phyloP scores from a whole-genome alignment of 2,888 invertebrate species.

The Drosophila helvetica region DNA sequence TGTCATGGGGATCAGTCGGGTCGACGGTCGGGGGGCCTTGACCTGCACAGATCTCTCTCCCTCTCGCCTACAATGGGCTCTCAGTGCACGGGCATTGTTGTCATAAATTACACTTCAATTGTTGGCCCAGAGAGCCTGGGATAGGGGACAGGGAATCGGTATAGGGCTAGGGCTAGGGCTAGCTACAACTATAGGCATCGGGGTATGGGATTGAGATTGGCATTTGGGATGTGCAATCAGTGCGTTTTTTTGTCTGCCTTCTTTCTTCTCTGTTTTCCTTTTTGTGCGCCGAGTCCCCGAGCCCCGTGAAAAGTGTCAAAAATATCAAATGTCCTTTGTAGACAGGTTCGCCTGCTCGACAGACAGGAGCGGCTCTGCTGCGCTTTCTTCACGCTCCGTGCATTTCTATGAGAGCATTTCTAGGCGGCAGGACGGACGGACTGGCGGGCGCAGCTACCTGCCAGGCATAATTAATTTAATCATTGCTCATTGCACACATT shows the following conservation, averaged over 20 bases:
- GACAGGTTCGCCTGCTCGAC: slow-evolving; percentile 36
- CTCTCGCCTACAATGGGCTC: slow-evolving; percentile 11
- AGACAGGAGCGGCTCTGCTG: slow-evolving; percentile 5
- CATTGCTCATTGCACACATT: slow-evolving; percentile 71
- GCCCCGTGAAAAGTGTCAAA: slow-evolving; percentile 64
- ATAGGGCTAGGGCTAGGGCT: background rate
- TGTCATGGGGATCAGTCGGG: slow-evolving; percentile 64
- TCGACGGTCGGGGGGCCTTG: slow-evolving; percentile 46
- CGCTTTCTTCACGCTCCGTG: slow-evolving; percentile 60
- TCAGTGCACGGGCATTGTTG: slow-evolving; percentile 62
- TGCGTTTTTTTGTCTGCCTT: slow-evolving; percentile 43
- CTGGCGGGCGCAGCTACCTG: too few relatives aligned
- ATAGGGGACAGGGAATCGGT: slow-evolving; percentile 5
- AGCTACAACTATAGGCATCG: background rate
- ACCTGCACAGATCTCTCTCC: slow-evolving; percentile 33
- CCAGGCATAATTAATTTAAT: slow-evolving; percentile 77
- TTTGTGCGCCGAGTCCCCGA: slow-evolving; percentile 49
- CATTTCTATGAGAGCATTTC: slow-evolving; percentile 50
- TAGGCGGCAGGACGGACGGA: slow-evolving; percentile 14
- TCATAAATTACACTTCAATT: slow-evolving; percentile 79
- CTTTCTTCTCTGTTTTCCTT: slow-evolving; percentile 18
- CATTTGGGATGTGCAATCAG: slow-evolving; percentile 47
- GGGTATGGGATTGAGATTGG: slow-evolving; percentile 13
- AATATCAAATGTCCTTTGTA: slow-evolving; percentile 77
- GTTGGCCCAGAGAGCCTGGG: slow-evolving; percentile 39